Conservation (phyloP, 2,797 vertebrate genomes). For the Harpagifer antarcticus region DNA sequence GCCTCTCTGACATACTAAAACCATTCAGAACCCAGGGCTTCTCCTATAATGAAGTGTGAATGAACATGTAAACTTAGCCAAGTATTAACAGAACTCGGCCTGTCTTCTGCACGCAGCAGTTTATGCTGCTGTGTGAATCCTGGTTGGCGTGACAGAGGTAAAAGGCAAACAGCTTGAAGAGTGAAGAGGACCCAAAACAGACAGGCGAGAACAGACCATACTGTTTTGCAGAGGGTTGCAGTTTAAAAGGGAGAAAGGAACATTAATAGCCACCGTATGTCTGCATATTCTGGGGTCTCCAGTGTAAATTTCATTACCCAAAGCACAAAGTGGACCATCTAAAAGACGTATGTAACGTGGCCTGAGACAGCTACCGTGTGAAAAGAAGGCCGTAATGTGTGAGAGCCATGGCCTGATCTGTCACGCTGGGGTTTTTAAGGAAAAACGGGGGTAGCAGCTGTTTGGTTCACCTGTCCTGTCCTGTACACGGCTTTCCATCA, state of each 20-base stretch:
- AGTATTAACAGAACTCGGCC: conserved; percentile 79
- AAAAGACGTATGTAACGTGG: conserved; percentile 78
- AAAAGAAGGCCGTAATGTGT: conserved; percentile 75
- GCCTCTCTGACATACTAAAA: conserved; percentile 65
- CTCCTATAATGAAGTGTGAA: conserved; percentile 84
- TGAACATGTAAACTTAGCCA: conserved; percentile 87
- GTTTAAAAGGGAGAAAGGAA: conserved; percentile 54
- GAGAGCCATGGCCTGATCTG: conserved; percentile 78
- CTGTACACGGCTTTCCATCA: conserved; percentile 81
- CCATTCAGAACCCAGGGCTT: conserved; percentile 63
- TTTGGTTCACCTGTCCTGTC: conserved; percentile 83
- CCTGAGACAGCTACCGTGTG: conserved; percentile 83
- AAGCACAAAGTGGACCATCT: conserved; percentile 70
- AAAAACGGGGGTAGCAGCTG: conserved; percentile 79
- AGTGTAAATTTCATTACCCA: conserved; percentile 82
- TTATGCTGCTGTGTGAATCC: conserved; percentile 75
- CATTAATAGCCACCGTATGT: conserved; percentile 83
- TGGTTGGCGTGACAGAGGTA: conserved; percentile 75
- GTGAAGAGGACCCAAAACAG: conserved; percentile 67
- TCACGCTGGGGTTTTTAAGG: conserved; percentile 77
- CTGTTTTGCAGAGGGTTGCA: conserved; percentile 45
- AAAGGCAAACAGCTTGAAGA: conserved; percentile 77
- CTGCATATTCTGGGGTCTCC: conserved; percentile 72
- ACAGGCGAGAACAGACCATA: conserved; percentile 58
- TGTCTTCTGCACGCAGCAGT: conserved; percentile 65